Percentiles rank a stretch among this genome's conserved stretches.
These are phyloP conservation scores for Chaenodraco wilsoni DNA, from an alignment of 2,797 vertebrate species.

Conservation along the genomic window DNA sequence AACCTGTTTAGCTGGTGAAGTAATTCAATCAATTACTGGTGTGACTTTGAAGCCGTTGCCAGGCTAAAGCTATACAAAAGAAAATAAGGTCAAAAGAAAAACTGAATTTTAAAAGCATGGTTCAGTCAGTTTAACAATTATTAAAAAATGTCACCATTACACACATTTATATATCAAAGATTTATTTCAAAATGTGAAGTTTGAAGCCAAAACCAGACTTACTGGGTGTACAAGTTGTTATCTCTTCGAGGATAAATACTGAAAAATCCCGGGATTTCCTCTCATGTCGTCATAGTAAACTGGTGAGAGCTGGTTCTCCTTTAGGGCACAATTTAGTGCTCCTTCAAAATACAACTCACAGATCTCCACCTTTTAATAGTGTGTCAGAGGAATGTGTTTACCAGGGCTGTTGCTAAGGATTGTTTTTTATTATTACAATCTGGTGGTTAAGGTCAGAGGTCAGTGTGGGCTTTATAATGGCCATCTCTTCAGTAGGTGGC, in stretches of 20 bases:
- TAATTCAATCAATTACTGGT: not conserved
- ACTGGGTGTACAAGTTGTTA: not conserved
- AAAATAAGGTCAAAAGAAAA: constrained; percentile 7
- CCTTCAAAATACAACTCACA: constrained; percentile 10
- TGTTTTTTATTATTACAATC: too few relatives aligned
- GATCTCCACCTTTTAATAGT: not conserved
- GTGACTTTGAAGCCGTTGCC: not conserved
- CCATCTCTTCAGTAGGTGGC: too few relatives aligned
- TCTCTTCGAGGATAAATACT: not conserved
- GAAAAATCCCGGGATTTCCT: constrained; percentile 3
- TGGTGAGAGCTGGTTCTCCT: constrained; percentile 3
- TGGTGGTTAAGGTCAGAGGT: too few relatives aligned
- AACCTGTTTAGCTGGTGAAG: constrained; percentile 46
- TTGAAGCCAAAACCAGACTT: not conserved
- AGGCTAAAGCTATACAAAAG: not conserved
- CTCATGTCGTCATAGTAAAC: constrained; percentile 3
- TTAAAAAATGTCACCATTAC: not conserved
- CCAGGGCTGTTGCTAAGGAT: too few relatives aligned
- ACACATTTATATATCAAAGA: not conserved
- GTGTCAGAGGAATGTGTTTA: constrained; percentile 4
- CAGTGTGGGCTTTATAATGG: too few relatives aligned
- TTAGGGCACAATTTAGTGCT: not conserved
- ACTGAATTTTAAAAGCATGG: not conserved
- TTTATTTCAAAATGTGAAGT: not conserved
- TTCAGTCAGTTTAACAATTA: not conserved